Percentiles rank a stretch among this genome's conserved stretches.
phyloP scores from a whole-genome alignment of 2,888 invertebrate species.

The Drosophila stalkeri region DNA sequence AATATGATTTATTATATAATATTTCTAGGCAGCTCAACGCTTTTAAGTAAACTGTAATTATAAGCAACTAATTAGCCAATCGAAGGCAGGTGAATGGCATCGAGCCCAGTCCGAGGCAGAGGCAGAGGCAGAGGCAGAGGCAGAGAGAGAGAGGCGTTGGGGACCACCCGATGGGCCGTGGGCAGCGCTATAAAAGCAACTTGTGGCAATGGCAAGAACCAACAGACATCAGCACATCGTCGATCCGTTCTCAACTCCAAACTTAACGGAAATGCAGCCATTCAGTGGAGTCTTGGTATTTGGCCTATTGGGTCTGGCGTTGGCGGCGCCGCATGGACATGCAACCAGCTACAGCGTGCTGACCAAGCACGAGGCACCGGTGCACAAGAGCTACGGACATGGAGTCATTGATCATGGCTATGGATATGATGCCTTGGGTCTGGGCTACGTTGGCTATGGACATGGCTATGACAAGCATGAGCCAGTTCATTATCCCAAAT shows the following conservation, averaged over 20 bases:
- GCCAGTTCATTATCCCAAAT: slow-evolving; percentile 85
- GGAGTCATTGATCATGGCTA: slow-evolving; percentile 35
- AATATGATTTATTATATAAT: slow-evolving; percentile 41
- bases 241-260: slow-evolving; percentile 23
- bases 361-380: slow-evolving; percentile 78
- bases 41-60: slow-evolving; percentile 41
- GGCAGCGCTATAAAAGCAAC: slow-evolving; percentile 53
- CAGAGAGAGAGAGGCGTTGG: not conserved
- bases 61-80: slow-evolving; percentile 62
- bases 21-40: slow-evolving; percentile 52
- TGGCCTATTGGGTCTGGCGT: slow-evolving; percentile 50
- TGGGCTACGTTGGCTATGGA: slow-evolving; percentile 37
- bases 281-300: slow-evolving; percentile 55
- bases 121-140: slow-evolving; percentile 31
- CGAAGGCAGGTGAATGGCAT: slow-evolving; percentile 64
- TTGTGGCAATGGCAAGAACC: slow-evolving; percentile 50
- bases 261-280: slow-evolving; percentile 50
- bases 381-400: slow-evolving; percentile 55
- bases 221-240: slow-evolving; percentile 52
- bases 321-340: slow-evolving; percentile 68
- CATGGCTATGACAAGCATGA: slow-evolving; percentile 83
- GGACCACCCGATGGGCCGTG: slow-evolving; percentile 39
- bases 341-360: slow-evolving; percentile 78
- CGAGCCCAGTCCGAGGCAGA: slow-evolving; percentile 24
- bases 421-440: slow-evolving; percentile 35